These are phyloP conservation scores for Phymanthus crucifer DNA, from an alignment of 92 coral and sea anemone genomes.

Conservation along the genomic window DNA sequence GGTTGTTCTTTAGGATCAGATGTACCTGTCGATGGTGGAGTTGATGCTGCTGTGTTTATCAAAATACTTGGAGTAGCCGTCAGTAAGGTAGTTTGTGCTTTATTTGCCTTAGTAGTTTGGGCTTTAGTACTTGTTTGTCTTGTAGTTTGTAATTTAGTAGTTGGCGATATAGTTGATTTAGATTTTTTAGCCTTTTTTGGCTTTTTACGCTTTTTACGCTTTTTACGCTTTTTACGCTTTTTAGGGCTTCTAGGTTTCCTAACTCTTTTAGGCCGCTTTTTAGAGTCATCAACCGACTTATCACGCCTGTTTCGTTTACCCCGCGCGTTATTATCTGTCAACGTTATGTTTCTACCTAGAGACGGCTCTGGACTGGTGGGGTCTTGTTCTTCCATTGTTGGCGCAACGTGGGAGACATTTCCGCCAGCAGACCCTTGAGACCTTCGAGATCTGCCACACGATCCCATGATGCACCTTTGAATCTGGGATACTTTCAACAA, in stretches of 20 bases:
- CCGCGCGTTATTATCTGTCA: neutral
- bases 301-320: neutral
- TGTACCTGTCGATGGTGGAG: neutral
- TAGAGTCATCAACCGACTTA: neutral
- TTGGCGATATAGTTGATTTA: neutral
- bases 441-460: neutral
- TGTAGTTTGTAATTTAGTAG: neutral
- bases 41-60: neutral
- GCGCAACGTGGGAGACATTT: conserved; percentile 8
- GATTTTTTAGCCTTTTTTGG: neutral
- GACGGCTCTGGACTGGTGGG: neutral
- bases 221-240: neutral
- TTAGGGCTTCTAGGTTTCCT: neutral
- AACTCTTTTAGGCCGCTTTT: neutral
- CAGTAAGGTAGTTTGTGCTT: neutral
- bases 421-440: neutral
- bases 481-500: neutral
- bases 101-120: neutral
- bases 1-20: neutral
- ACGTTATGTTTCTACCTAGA: neutral
- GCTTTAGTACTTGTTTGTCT: neutral
- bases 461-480: neutral
- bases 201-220: neutral
- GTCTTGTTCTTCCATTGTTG: neutral
- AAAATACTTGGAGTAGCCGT: neutral